These are phyloP conservation scores for Stigmatopora nigra DNA, from an alignment of 2,113 vertebrate species.

Conservation along the genomic window DNA sequence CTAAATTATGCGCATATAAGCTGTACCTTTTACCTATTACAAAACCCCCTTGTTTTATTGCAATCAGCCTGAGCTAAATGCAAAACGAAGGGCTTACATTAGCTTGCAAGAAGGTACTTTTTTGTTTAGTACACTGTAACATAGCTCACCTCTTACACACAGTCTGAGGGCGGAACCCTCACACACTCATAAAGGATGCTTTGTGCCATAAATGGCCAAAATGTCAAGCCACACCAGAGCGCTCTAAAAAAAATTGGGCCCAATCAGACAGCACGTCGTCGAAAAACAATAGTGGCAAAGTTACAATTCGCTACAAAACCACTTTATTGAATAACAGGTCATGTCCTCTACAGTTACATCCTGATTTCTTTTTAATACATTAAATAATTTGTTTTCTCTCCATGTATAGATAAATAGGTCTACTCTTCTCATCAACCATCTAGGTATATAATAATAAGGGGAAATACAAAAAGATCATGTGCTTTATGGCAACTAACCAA, in stretches of 20 bases:
- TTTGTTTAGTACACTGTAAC: slow-evolving; percentile 62
- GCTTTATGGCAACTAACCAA: slow-evolving; percentile 62
- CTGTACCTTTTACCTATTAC: too few species aligned
- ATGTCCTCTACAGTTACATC: slow-evolving; percentile 90
- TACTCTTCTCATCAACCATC: slow-evolving; percentile 77
- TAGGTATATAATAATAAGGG: slow-evolving; percentile 71
- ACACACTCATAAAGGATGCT: slow-evolving; percentile 57
- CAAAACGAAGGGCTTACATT: slow-evolving; percentile 28
- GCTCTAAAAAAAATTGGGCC: slow-evolving; percentile 34
- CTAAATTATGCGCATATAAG: too few species aligned
- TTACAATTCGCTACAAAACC: slow-evolving; percentile 79
- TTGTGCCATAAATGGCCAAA: slow-evolving; percentile 62
- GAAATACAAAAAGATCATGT: slow-evolving; percentile 62
- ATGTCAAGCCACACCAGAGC: slow-evolving; percentile 64
- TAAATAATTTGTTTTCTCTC: slow-evolving; percentile 84
- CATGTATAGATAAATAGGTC: slow-evolving; percentile 86
- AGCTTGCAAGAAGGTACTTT: slow-evolving; percentile 56
- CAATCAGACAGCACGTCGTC: slow-evolving; percentile 34
- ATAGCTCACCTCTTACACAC: slow-evolving; percentile 60
- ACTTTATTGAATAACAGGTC: slow-evolving; percentile 89
- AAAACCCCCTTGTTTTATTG: too few species aligned
- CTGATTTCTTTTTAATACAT: slow-evolving; percentile 80
- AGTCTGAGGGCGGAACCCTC: slow-evolving; percentile 63
- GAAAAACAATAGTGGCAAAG: not conserved
- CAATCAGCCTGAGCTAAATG: too few species aligned